phyloP scores from a whole-genome alignment of 2,888 invertebrate species.

The Drosophila mimica region DNA sequence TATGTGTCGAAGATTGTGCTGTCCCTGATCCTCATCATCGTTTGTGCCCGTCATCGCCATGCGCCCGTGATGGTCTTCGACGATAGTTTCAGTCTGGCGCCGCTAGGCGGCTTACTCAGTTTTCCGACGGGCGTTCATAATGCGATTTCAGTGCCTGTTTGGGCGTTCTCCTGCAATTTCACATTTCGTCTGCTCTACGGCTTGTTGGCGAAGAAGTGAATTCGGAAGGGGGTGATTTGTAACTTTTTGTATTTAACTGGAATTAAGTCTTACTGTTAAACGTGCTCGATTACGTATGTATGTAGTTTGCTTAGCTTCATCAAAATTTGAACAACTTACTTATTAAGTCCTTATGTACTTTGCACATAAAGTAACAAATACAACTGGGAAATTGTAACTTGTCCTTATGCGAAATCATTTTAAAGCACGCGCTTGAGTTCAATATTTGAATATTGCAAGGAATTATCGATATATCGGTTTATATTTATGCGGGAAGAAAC shows the following conservation, averaged over 20 bases:
- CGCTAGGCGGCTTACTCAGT: conserved; percentile 85
- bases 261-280: conserved; percentile 35
- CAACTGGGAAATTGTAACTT: neutral
- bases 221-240: neutral
- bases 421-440: conserved; percentile 13
- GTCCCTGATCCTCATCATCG: conserved; percentile 80
- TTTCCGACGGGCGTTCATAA: conserved; percentile 86
- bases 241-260: conserved; percentile 25
- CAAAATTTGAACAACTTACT: conserved; percentile 29
- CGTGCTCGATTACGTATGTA: conserved; percentile 42
- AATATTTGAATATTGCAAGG: neutral
- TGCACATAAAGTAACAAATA: conserved; percentile 10
- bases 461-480: conserved; percentile 4
- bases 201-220: conserved; percentile 61
- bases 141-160: conserved; percentile 86
- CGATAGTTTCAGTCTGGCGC: conserved; percentile 85
- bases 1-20: conserved; percentile 85
- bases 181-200: conserved; percentile 82
- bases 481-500: neutral
- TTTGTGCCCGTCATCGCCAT: conserved; percentile 85
- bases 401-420: neutral
- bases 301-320: conserved; percentile 33
- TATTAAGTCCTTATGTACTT: conserved; percentile 28
- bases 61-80: conserved; percentile 85
- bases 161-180: conserved; percentile 86